Evolutionary conservation across 1,140 invertebrate species (phyloP).

Genomic region (Rhopalosiphum padi): DNA sequence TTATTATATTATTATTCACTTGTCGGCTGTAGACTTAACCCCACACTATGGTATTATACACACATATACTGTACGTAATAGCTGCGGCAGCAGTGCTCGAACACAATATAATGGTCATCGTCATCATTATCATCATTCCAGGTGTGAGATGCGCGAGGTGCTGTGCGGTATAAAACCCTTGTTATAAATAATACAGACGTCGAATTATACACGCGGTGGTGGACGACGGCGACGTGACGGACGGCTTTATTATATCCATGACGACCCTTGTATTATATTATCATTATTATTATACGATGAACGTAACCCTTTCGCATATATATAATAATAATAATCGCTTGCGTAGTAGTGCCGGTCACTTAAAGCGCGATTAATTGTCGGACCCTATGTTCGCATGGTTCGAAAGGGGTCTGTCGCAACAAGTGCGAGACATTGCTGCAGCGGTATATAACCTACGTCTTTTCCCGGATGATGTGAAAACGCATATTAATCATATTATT

Average conservation of each 20-base stretch:
- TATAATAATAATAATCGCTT: constrained; percentile 2
- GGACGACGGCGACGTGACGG: not conserved
- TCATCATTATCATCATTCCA: not conserved
- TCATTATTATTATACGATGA: not conserved
- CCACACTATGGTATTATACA: no score
- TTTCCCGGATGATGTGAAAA: not conserved
- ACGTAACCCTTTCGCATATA: constrained; percentile 33
- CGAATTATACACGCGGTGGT: not conserved
- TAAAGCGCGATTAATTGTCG: constrained; percentile 43
- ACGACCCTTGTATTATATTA: constrained; percentile 27
- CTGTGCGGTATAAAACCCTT: not conserved
- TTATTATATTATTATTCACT: not conserved
- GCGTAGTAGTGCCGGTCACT: constrained; percentile 14
- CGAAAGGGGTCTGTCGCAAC: not conserved
- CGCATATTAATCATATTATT: not conserved
- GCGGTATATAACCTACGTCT: not conserved
- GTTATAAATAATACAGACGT: constrained; percentile 23
- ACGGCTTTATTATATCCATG: constrained; percentile 43
- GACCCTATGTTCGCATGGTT: not conserved
- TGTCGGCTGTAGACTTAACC: not conserved
- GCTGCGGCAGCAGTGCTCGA: not conserved
- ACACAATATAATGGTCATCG: not conserved
- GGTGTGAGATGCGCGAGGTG: not conserved
- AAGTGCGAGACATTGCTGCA: not conserved
- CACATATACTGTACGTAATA: not conserved